Conservation (phyloP, 2,888 invertebrate species). For the Corbicula japonica region DNA sequence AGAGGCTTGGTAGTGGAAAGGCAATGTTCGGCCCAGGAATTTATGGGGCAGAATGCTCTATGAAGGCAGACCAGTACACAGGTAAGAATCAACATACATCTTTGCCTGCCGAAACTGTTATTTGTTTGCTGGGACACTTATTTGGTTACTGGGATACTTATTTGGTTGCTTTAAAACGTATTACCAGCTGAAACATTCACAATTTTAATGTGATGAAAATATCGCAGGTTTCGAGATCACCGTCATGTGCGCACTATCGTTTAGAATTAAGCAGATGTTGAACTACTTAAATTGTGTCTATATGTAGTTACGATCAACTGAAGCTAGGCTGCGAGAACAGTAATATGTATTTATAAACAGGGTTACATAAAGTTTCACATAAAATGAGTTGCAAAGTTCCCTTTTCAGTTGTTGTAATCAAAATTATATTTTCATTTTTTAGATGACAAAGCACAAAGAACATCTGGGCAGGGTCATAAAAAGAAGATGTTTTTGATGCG, state of each 20-base stretch:
- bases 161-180: too few species aligned
- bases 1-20: slow-evolving; percentile 52
- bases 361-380: background rate
- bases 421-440: slow-evolving; percentile 30
- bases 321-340: background rate
- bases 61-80: slow-evolving; percentile 74
- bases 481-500: slow-evolving; percentile 72
- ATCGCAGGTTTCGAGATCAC: too few species aligned
- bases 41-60: slow-evolving; percentile 77
- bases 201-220: too few species aligned
- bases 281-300: too few species aligned
- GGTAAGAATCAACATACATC: too few species aligned
- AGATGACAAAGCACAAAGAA: slow-evolving; percentile 63
- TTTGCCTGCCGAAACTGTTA: too few species aligned
- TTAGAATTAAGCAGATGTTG: too few species aligned
- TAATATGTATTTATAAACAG: too few species aligned
- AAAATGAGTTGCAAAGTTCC: background rate
- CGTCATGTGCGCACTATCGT: too few species aligned
- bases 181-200: too few species aligned
- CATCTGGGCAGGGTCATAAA: slow-evolving; percentile 24
- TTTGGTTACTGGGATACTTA: too few species aligned
- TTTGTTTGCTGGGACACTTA: too few species aligned
- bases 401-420: background rate
- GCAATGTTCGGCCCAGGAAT: slow-evolving; percentile 75
- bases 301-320: background rate